These are phyloP conservation scores for Balearica regulorum DNA, from an alignment of 2,797 vertebrate genomes.

Conservation along the genomic window DNA sequence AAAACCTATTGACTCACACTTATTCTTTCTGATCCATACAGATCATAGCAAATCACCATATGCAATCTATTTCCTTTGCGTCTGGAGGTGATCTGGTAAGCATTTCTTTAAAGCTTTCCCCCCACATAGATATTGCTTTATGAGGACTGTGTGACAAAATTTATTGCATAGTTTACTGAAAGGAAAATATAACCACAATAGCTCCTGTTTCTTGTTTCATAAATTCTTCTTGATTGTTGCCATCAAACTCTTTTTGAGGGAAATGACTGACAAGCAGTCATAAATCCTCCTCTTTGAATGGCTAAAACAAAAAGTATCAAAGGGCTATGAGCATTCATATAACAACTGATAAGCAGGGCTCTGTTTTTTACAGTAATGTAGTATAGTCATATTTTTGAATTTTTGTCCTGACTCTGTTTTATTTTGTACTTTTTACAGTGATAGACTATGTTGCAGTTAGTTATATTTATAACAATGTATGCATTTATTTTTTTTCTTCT, in stretches of 20 bases:
- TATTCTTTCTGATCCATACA: constrained; percentile 68
- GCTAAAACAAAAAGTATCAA: background rate
- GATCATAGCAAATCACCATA: constrained; percentile 99
- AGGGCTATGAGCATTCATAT: background rate
- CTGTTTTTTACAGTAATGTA: background rate
- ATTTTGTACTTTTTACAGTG: background rate
- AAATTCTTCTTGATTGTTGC: background rate
- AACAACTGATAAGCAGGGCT: background rate
- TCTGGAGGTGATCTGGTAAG: constrained; percentile 97
- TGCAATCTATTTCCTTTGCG: constrained; percentile 98
- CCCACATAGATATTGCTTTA: background rate
- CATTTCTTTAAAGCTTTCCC: background rate
- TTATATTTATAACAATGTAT: background rate
- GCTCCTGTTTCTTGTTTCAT: background rate
- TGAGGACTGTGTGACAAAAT: background rate
- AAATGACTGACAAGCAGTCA: background rate
- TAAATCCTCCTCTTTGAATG: background rate
- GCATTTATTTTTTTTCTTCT: background rate
- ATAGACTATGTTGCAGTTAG: background rate
- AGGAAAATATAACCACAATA: background rate
- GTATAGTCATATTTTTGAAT: background rate
- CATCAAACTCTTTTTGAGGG: background rate
- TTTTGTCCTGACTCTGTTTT: background rate
- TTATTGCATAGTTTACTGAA: background rate
- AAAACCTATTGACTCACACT: constrained; percentile 4